Base-by-base conservation (phyloP, 2,888 invertebrate genomes). In the Azorinus chamasolen region DNA sequence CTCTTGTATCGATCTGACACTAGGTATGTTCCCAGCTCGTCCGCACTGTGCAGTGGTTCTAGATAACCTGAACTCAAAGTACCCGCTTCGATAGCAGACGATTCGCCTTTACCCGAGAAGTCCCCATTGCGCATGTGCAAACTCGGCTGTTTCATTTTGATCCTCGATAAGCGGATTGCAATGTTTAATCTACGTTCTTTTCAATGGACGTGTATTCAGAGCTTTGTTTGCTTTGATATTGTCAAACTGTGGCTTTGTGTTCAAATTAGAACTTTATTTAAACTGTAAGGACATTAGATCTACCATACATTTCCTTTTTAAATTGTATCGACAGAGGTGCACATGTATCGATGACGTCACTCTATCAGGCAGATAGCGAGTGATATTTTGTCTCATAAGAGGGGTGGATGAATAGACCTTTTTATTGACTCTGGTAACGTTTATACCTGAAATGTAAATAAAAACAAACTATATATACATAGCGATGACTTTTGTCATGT, bases 91-190 rank as follows among this genome's bases (percentile, higher is more conserved):
- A 59, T 54, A 58, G 79, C 71, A 74, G 74, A 79, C 79, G 79
- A 74, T 20, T 74, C 63, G 12, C 39, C 50, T 39, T 68, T 64
- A 71, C 46, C 57, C n/a, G 45, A 39, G 46, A 41, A 45, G 48
- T 71, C 66, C 50, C 37, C 68, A 20, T n/a, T 64, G 71, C 74
- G 79, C 79, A 74, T 68, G 79, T 71, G 74, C 39, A 50, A 32
- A 32, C 32, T 37, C 10, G 66, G 70, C n/a, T 45, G 58, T 66
- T 71, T 74, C 71, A 74, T 74, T 57, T 32, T 73, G 63, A 63
- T 50, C 37, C 37, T 62, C 43, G 37, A 58, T 53, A 57, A 37
- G 43, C 51, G 62, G 57, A 41, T 70, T 57, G 27, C 27, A 14
- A 22, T 68, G 50, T 68, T 68, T 53, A 61, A 61, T 55, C 61